Conservation (phyloP, 2,888 invertebrate species). For the Dromius quadrimaculatus region DNA sequence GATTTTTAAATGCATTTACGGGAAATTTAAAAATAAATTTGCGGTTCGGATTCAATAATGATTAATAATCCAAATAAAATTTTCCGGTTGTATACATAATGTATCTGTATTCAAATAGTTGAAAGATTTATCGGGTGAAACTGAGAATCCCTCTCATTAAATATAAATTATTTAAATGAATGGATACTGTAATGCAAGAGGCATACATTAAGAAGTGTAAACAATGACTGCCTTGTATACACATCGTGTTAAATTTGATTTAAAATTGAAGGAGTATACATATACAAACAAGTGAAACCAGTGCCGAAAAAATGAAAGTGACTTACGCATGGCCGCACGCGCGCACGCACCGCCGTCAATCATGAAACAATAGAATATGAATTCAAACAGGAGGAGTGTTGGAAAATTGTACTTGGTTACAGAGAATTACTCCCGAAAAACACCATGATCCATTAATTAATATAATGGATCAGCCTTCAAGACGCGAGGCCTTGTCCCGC, state of each 20-base stretch:
- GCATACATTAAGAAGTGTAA: neutral
- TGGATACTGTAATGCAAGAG: neutral
- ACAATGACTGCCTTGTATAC: slow-evolving; percentile 27
- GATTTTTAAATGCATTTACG: too few relatives aligned
- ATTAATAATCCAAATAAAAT: too few relatives aligned
- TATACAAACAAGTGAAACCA: slow-evolving; percentile 46
- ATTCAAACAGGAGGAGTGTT: neutral
- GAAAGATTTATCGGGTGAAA: slow-evolving; percentile 19
- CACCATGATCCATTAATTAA: too few relatives aligned
- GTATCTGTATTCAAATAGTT: too few relatives aligned
- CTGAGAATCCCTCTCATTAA: neutral
- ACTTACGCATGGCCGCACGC: slow-evolving; percentile 44
- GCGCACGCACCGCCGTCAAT: slow-evolving; percentile 32
- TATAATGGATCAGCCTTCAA: too few relatives aligned
- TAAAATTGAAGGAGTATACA: neutral
- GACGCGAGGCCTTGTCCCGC: too few relatives aligned
- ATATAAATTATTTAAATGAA: slow-evolving; percentile 17
- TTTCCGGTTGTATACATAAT: too few relatives aligned
- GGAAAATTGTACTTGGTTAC: neutral
- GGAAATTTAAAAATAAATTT: too few relatives aligned
- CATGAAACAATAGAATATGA: slow-evolving; percentile 16
- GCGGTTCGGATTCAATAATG: too few relatives aligned
- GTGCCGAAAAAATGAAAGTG: slow-evolving; percentile 51
- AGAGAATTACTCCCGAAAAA: too few relatives aligned
- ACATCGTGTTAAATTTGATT: slow-evolving; percentile 26